Conservation (phyloP, 2,797 vertebrate genomes). For the Myotis pilosus region DNA sequence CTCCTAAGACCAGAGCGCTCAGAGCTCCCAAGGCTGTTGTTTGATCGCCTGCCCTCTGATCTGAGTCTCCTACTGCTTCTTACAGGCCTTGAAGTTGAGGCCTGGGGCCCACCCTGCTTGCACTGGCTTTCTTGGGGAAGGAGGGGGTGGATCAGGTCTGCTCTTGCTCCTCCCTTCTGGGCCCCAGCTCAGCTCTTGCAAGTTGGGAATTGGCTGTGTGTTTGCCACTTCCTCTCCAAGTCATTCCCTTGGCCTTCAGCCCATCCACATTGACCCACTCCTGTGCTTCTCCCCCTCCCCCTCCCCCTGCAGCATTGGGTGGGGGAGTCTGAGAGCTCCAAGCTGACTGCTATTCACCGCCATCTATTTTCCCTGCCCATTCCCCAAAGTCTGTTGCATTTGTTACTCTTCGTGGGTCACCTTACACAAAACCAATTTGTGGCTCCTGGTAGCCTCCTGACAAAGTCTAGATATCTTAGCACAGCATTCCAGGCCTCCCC, state of each 20-base stretch:
- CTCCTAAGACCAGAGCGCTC: neutral
- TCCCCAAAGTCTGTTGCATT: neutral
- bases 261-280: neutral
- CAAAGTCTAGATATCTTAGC: neutral
- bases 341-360: neutral
- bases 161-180: neutral
- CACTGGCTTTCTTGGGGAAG: constrained; percentile 15
- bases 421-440: neutral
- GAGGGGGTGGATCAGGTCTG: neutral
- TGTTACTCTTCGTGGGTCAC: neutral
- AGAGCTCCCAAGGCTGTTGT: constrained; percentile 57
- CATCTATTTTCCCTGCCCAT: neutral
- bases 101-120: constrained; percentile 17
- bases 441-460: neutral
- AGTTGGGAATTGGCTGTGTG: neutral
- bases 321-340: neutral
- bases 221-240: neutral
- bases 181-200: neutral
- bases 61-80: constrained; percentile 64
- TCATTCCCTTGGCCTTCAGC: neutral
- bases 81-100: constrained; percentile 70
- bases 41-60: constrained; percentile 71
- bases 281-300: neutral
- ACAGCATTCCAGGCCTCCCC: neutral
- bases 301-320: neutral